Percentiles rank a stretch among this genome's conserved stretches.
phyloP scores from a whole-genome alignment of 1,140 invertebrate genomes.

The Eupristina koningsbergeri region DNA sequence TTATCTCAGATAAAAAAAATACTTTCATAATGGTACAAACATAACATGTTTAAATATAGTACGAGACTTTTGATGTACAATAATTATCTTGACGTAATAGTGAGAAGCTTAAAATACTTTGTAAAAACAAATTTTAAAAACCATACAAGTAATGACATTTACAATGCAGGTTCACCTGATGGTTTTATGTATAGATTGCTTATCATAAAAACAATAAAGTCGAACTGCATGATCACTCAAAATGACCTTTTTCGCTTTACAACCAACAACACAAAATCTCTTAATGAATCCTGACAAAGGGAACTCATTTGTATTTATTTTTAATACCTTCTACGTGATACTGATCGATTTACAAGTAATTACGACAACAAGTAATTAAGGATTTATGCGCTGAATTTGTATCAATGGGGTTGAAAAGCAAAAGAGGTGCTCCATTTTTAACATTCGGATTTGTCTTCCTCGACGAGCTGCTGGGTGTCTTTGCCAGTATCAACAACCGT shows the following conservation, averaged over 20 bases:
- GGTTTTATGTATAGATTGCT: background rate
- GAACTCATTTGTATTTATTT: background rate
- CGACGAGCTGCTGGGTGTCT: constrained; percentile 91
- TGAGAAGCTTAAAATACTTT: background rate
- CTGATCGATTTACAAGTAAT: no score
- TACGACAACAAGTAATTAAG: background rate
- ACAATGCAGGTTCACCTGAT: constrained; percentile 11
- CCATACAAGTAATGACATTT: background rate
- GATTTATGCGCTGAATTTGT: no score
- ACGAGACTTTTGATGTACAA: constrained; percentile 50
- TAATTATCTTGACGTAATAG: constrained; percentile 10
- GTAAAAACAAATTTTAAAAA: background rate
- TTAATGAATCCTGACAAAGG: background rate
- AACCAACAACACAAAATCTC: background rate
- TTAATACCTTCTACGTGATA: background rate
- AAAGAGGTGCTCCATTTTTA: constrained; percentile 49
- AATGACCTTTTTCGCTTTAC: constrained; percentile 3
- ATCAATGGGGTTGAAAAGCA: background rate
- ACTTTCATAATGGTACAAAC: constrained; percentile 24
- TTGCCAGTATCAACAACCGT: constrained; percentile 88
- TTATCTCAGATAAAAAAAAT: constrained; percentile 14
- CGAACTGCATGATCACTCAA: background rate
- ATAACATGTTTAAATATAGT: constrained; percentile 41
- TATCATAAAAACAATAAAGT: background rate
- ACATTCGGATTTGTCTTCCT: constrained; percentile 85